phyloP scores from a whole-genome alignment of 2,888 invertebrate genomes.

The Aphrophora alni region DNA sequence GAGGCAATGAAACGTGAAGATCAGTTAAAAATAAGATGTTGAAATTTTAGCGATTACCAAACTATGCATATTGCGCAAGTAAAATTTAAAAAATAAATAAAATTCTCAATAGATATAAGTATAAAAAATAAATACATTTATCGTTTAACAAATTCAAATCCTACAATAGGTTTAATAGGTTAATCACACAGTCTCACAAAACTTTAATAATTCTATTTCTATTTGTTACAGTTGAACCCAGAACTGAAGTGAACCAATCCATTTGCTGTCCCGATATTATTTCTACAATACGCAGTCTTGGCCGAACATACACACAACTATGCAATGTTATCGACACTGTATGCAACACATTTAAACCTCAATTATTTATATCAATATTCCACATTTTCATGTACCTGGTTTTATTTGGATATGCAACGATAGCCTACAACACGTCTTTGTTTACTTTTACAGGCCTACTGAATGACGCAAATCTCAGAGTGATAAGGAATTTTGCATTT shows the following conservation, averaged over 20 bases:
- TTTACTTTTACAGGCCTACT: not conserved
- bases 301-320: not conserved
- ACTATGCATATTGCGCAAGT: too few relatives aligned
- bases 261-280: not conserved
- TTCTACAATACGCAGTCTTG: not conserved
- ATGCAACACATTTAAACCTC: not conserved
- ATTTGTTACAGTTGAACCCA: not conserved
- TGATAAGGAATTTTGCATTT: not conserved
- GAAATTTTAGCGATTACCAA: too few relatives aligned
- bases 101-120: too few relatives aligned
- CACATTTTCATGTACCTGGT: not conserved
- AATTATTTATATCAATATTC: not conserved
- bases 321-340: not conserved
- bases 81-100: too few relatives aligned
- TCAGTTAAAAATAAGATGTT: too few relatives aligned
- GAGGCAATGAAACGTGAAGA: too few relatives aligned
- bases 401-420: not conserved
- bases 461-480: not conserved
- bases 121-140: too few relatives aligned
- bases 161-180: too few relatives aligned
- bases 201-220: too few relatives aligned
- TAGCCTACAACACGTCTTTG: not conserved
- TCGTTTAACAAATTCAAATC: too few relatives aligned
- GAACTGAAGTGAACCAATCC: not conserved
- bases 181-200: too few relatives aligned